Evolutionary conservation across 2,113 vertebrate genomes (phyloP).

Genomic region (Epinephelus lanceolatus): DNA sequence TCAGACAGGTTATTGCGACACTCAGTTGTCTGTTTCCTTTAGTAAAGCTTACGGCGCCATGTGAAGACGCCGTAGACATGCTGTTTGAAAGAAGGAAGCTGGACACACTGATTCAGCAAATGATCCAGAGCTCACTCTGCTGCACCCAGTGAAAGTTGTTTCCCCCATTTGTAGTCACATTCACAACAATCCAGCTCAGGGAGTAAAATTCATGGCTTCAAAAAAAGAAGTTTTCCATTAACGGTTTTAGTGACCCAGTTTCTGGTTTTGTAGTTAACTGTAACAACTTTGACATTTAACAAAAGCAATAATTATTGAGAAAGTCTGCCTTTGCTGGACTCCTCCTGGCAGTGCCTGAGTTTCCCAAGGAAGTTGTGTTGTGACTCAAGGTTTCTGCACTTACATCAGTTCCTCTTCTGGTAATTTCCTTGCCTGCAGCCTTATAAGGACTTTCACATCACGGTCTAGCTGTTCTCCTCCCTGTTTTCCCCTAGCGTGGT

Average conservation of each 20-base stretch:
- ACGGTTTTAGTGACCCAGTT: neutral
- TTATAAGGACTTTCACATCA: constrained; percentile 93
- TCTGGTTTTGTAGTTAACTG: constrained; percentile 9
- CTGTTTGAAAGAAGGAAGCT: constrained; percentile 34
- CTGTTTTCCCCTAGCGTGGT: constrained; percentile 56
- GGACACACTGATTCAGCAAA: constrained; percentile 47
- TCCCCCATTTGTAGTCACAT: neutral
- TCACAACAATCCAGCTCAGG: neutral
- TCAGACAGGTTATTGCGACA: neutral
- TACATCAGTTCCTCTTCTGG: constrained; percentile 90
- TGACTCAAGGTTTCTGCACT: constrained; percentile 93
- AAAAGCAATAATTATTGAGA: constrained; percentile 50
- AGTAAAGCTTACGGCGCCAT: neutral
- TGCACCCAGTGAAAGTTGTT: constrained; percentile 31
- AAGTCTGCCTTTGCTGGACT: constrained; percentile 59
- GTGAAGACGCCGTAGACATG: constrained; percentile 8
- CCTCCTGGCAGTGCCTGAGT: constrained; percentile 81
- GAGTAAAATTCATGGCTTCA: neutral
- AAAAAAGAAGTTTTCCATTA: constrained; percentile 5
- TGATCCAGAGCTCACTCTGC: neutral
- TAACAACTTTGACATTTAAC: constrained; percentile 16
- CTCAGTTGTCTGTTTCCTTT: constrained; percentile 1
- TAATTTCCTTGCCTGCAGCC: constrained; percentile 91
- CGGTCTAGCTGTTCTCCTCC: constrained; percentile 66
- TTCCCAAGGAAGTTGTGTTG: constrained; percentile 84